Evolutionary conservation across 2,797 vertebrate species (phyloP).

Genomic region (Acanthurus tractus): DNA sequence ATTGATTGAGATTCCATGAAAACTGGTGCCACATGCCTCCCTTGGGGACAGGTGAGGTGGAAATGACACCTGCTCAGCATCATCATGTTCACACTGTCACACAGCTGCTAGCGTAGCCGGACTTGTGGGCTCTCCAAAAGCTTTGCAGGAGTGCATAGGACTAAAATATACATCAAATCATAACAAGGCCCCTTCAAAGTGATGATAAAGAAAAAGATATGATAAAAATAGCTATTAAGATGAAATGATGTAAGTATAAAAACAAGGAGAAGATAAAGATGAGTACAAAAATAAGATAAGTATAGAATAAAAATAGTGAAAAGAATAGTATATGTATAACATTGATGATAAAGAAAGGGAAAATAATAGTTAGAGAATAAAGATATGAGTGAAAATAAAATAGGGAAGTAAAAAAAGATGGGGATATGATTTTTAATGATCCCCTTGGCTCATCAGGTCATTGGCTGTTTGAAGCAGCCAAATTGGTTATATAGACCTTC

Average conservation of each 20-base stretch:
- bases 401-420: neutral
- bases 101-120: no score
- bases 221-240: neutral
- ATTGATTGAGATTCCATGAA: neutral
- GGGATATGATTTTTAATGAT: constrained; percentile 10
- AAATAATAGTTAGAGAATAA: neutral
- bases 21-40: no score
- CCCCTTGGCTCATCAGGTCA: constrained; percentile 10
- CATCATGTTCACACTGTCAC: no score
- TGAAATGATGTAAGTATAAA: neutral
- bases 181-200: neutral
- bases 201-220: neutral
- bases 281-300: neutral
- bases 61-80: no score
- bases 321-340: neutral
- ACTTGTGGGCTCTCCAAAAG: no score
- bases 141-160: no score
- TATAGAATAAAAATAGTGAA: neutral
- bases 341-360: neutral
- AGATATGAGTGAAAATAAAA: neutral
- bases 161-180: no score
- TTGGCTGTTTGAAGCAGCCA: constrained; percentile 37
- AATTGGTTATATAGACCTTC: constrained; percentile 53
- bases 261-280: neutral
- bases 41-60: no score